Conservation (phyloP, 2,113 vertebrate genomes). For the Pardalotus punctatus region DNA sequence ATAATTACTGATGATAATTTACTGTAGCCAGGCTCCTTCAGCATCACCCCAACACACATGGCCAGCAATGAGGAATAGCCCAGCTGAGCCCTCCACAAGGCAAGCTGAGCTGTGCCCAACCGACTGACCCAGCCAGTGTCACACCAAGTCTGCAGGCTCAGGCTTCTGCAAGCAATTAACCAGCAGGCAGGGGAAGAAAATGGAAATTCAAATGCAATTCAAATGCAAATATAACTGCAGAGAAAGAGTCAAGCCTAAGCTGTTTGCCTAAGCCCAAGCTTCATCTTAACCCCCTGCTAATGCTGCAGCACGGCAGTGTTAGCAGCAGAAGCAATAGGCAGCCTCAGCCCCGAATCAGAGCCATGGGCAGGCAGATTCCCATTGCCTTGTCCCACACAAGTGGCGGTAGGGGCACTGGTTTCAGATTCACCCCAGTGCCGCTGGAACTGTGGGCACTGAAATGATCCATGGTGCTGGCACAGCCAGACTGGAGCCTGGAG, state of each 20-base stretch:
- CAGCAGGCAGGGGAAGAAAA: neutral
- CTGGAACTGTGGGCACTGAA: neutral
- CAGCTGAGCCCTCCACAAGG: neutral
- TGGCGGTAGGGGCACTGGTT: fast-evolving
- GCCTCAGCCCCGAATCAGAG: neutral
- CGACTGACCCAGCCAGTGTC: neutral
- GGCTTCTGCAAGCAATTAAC: constrained; percentile 27
- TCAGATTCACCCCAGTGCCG: neutral
- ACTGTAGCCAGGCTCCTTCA: neutral
- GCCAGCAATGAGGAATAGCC: neutral
- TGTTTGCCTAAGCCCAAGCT: neutral
- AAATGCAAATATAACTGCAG: constrained; percentile 48
- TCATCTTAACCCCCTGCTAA: neutral
- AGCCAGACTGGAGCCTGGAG: neutral
- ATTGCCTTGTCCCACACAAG: neutral
- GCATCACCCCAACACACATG: neutral
- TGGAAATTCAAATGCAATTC: neutral
- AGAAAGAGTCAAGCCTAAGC: constrained; percentile 20
- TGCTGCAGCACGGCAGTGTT: neutral
- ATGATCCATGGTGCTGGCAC: neutral
- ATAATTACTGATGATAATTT: neutral
- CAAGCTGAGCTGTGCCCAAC: neutral
- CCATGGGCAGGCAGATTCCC: neutral
- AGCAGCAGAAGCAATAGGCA: neutral
- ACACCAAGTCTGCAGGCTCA: neutral